phyloP scores from a whole-genome alignment of 2,888 invertebrate genomes.

The Drosophila paracracens region DNA sequence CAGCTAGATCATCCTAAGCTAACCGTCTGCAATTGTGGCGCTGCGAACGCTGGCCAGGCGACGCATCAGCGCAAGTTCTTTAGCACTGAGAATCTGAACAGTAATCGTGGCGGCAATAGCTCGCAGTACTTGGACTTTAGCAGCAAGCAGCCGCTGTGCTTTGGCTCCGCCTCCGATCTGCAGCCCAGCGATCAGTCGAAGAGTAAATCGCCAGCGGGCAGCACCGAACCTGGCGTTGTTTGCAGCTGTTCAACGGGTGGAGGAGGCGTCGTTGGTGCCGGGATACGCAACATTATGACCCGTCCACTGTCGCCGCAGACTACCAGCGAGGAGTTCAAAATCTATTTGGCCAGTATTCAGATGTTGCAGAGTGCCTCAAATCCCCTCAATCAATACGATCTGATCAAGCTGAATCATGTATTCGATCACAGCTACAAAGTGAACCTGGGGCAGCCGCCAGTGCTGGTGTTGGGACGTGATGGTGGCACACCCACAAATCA shows the following conservation, averaged over 20 bases:
- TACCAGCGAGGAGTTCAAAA: conserved; percentile 89
- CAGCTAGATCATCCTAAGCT: conserved; percentile 64
- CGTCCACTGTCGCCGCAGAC: conserved; percentile 89
- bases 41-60: conserved; percentile 56
- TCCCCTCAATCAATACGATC: conserved; percentile 87
- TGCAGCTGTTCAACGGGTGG: conserved; percentile 83
- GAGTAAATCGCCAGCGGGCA: conserved; percentile 20
- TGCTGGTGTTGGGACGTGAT: conserved; percentile 61
- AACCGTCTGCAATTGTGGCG: conserved; percentile 66
- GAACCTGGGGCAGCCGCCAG: conserved; percentile 64
- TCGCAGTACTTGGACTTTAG: conserved; percentile 81
- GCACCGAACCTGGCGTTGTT: conserved; percentile 44
- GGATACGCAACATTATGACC: conserved; percentile 87
- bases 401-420: conserved; percentile 87
- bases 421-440: conserved; percentile 86
- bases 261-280: conserved; percentile 34
- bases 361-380: conserved; percentile 90
- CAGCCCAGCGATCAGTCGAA: conserved; percentile 74
- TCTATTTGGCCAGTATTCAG: conserved; percentile 90
- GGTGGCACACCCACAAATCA: conserved; percentile 72
- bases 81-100: conserved; percentile 84
- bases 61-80: conserved; percentile 84
- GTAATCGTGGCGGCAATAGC: conserved; percentile 67
- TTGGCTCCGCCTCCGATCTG: conserved; percentile 85
- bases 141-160: conserved; percentile 81